Conservation (phyloP, 2,888 invertebrate species). For the Tachina grossa region DNA sequence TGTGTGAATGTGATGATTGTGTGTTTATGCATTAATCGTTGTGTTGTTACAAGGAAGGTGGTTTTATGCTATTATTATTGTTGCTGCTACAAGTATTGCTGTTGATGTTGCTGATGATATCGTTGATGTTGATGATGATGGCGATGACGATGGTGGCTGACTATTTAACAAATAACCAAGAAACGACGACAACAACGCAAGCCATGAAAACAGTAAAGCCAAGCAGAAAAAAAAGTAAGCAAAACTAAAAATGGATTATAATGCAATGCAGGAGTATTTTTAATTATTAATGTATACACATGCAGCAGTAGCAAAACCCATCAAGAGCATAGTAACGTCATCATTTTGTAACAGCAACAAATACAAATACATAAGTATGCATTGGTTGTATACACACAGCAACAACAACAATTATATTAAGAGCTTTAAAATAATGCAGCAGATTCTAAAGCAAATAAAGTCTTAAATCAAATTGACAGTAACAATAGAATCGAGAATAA, state of each 20-base stretch:
- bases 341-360: slow-evolving; percentile 56
- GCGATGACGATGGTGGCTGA: slow-evolving; percentile 59
- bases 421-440: slow-evolving; percentile 67
- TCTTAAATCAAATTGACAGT: slow-evolving; percentile 12
- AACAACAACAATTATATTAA: slow-evolving; percentile 65
- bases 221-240: slow-evolving; percentile 20
- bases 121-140: slow-evolving; percentile 34
- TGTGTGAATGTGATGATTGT: slow-evolving; percentile 2
- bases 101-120: slow-evolving; percentile 23
- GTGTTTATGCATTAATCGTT: slow-evolving; percentile 71
- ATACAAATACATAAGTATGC: slow-evolving; percentile 11
- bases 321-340: slow-evolving; percentile 58
- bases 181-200: slow-evolving; percentile 43
- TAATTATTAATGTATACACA: slow-evolving; percentile 78
- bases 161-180: slow-evolving; percentile 70
- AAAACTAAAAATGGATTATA: slow-evolving; percentile 70
- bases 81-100: slow-evolving; percentile 18
- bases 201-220: slow-evolving; percentile 56
- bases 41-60: slow-evolving; percentile 62
- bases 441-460: slow-evolving; percentile 62
- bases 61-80: slow-evolving; percentile 54
- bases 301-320: slow-evolving; percentile 56
- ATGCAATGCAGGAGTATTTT: slow-evolving; percentile 77
- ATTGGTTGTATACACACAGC: slow-evolving; percentile 15
- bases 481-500: slow-evolving; percentile 10